Evolutionary conservation across 64 coral and sea anemone species (phyloP).

Genomic region (Catalaphyllia jardinei): DNA sequence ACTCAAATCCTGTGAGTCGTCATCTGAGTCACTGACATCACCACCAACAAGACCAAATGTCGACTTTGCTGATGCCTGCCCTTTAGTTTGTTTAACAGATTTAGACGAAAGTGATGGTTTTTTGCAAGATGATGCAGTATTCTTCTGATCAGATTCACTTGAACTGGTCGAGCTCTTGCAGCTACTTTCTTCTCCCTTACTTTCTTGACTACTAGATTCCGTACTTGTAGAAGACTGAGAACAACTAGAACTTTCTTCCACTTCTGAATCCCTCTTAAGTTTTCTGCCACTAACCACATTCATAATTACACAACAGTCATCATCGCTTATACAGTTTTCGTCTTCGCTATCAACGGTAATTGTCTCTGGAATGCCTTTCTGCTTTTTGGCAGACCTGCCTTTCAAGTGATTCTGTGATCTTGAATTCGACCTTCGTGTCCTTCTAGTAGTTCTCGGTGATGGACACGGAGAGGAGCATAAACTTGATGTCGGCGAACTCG

Average conservation of each 20-base stretch:
- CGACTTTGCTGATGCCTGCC: background rate
- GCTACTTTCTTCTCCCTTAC: background rate
- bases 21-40: slow-evolving; percentile 22
- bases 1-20: slow-evolving; percentile 14
- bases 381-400: background rate
- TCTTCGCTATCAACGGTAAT: background rate
- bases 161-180: background rate
- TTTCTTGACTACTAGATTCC: background rate
- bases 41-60: slow-evolving; percentile 53
- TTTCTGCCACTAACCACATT: background rate
- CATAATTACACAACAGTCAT: slow-evolving; percentile 1
- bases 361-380: background rate
- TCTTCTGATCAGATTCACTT: background rate
- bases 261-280: background rate
- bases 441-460: background rate
- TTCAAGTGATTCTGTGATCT: background rate
- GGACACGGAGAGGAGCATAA: background rate
- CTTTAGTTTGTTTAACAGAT: background rate
- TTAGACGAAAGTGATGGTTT: background rate
- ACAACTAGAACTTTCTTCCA: background rate
- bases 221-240: background rate
- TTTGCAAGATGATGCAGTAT: background rate
- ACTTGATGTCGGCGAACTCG: background rate
- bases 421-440: background rate
- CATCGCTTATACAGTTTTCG: background rate